Conservation (phyloP, 1,140 invertebrate species). For the Oryctes rhinoceros region DNA sequence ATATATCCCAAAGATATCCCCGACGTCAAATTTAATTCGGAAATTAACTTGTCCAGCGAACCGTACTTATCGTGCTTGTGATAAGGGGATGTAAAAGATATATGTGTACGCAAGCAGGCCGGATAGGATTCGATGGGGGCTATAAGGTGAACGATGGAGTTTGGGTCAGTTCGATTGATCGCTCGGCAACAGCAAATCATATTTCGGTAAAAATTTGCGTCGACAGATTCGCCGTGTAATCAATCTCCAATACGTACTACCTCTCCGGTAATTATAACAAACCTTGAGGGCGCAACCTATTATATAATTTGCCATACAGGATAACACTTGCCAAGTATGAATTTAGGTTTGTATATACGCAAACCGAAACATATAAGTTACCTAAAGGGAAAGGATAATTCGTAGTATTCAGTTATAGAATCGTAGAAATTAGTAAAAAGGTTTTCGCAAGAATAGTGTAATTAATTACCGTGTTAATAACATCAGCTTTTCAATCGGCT, state of each 20-base stretch:
- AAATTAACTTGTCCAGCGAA: constrained; percentile 18
- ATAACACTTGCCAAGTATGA: neutral
- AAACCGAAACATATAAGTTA: neutral
- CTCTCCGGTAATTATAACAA: neutral
- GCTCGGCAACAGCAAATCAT: neutral
- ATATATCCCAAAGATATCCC: constrained; percentile 1
- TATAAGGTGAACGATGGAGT: neutral
- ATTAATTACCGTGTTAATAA: no score
- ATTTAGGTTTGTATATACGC: neutral
- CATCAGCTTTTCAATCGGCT: no score
- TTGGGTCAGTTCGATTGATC: neutral
- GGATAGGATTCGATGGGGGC: neutral
- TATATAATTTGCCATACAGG: neutral
- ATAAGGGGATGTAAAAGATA: neutral
- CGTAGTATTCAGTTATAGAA: no score
- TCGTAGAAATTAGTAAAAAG: no score
- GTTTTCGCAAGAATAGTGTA: no score
- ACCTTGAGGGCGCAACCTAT: neutral
- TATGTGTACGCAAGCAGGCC: neutral
- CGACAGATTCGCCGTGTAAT: neutral
- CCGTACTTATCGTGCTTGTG: neutral
- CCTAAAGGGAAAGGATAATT: no score
- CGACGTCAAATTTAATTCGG: constrained; percentile 13
- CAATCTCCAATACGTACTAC: neutral
- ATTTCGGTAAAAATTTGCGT: constrained; percentile 14